Base-by-base conservation (phyloP, 2,888 invertebrate genomes). In the Mayetiola destructor region DNA sequence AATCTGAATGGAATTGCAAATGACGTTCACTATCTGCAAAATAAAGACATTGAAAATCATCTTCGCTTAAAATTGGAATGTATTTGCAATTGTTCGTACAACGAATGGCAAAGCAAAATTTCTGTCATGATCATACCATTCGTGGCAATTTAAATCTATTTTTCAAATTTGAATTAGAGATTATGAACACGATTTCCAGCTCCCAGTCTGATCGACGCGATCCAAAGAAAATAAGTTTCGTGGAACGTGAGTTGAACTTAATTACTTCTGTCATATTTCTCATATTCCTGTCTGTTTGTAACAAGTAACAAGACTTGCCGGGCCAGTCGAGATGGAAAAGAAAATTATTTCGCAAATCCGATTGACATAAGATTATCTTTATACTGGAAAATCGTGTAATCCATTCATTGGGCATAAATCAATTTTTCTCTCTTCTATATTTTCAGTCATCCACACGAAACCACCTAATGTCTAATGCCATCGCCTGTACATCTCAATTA, bases 281-380 rank as follows among this genome's bases (percentile, higher is more conserved):
- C n/a, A n/a, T n/a, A n/a, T 39, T 18, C 20, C 20, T 18, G 39
- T 20, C 39, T 18, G 16, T 39, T 39, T 14, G 18, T 18, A 39
- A 39, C 20, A 10, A 16, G 39, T 10, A 36, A n/a, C 36, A n/a
- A 5, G 18, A 36, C 6, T 18, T 39, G 42, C 21, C 21, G 21
- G 21, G 42, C 14, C 23, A 21, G 42, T 10, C 9, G 5, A 21
- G 18, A 27, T 39, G 27, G 18, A 48, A 48, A 9, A 48, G 5
- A 27, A 27, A 27, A 23, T 21, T 42, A 27, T 48, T 48, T 48
- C 27, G 27, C 48, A 48, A 48, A 48, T 48, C 48, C 48, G 48
- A 48, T 48, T 48, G 48, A 48, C 48, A 48, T 48, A 23, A 48
- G 48, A 48, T 48, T 48, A n/a, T 48, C 48, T n/a, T n/a, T n/a